These are phyloP conservation scores for Meloidogyne hapla DNA, from an alignment of 1,140 invertebrate species.

Conservation along the genomic window DNA sequence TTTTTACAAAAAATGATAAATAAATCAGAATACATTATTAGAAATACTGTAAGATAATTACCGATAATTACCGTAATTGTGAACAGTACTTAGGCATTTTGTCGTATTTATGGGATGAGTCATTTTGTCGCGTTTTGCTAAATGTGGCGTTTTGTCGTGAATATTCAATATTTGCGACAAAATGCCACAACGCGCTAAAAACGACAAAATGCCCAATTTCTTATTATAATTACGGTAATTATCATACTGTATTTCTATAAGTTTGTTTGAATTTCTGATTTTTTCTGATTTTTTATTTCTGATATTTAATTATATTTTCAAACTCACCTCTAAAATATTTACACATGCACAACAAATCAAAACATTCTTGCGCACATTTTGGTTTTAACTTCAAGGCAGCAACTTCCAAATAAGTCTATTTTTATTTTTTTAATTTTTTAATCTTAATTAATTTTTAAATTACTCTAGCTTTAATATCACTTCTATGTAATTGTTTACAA, in stretches of 20 bases:
- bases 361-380: background rate
- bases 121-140: too few species aligned
- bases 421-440: background rate
- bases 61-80: too few species aligned
- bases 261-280: background rate
- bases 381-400: background rate
- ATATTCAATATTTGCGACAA: too few species aligned
- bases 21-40: too few species aligned
- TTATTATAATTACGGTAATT: too few species aligned
- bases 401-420: background rate
- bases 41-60: too few species aligned
- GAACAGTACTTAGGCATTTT: too few species aligned
- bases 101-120: too few species aligned
- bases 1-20: background rate
- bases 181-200: too few species aligned
- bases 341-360: constrained; percentile 6
- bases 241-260: too few species aligned
- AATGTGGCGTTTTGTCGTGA: too few species aligned
- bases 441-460: background rate
- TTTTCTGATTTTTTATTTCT: background rate
- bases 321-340: background rate
- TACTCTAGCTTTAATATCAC: background rate
- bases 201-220: too few species aligned
- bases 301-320: background rate
- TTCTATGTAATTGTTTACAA: constrained; percentile 2